Percentiles rank a stretch among this genome's conserved stretches.
Evolutionary conservation across 2,888 invertebrate species (phyloP).

Genomic region (Biston betularia): DNA sequence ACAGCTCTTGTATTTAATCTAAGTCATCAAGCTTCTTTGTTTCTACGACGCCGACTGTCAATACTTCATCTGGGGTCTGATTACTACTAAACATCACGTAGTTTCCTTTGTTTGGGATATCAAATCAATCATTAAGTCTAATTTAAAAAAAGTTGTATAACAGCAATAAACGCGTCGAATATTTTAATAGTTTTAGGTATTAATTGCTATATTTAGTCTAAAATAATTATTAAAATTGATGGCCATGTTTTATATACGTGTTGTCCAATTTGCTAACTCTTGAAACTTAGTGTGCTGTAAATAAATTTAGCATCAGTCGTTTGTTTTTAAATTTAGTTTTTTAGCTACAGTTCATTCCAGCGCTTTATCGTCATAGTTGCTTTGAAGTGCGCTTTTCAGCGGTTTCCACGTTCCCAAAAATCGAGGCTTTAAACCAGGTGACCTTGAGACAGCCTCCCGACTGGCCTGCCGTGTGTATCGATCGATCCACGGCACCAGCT

Average conservation of each 20-base stretch:
- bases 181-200: too few relatives aligned
- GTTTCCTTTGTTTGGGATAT: too few relatives aligned
- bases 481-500: conserved; percentile 36
- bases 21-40: not conserved
- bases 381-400: not conserved
- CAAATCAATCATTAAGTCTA: not conserved
- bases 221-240: too few relatives aligned
- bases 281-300: not conserved
- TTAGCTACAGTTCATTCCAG: too few relatives aligned
- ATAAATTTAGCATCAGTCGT: not conserved
- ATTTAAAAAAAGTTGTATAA: too few relatives aligned
- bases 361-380: not conserved
- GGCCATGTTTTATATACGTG: not conserved
- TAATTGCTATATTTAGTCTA: too few relatives aligned
- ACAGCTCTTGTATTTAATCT: conserved; percentile 1
- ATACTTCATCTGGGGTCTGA: not conserved
- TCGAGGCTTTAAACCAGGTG: conserved; percentile 20
- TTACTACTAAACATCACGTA: not conserved
- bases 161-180: too few relatives aligned
- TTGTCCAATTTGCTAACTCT: not conserved
- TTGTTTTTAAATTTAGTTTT: too few relatives aligned
- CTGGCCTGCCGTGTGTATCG: conserved; percentile 37
- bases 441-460: conserved; percentile 44
- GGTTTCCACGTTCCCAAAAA: conserved; percentile 5
- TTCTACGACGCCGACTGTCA: not conserved